A percentile compares a stretch with the other conserved stretches of the same genome.
These are phyloP conservation scores for Enteromius viviparus DNA, from an alignment of 2,797 vertebrate species.

Conservation along the genomic window DNA sequence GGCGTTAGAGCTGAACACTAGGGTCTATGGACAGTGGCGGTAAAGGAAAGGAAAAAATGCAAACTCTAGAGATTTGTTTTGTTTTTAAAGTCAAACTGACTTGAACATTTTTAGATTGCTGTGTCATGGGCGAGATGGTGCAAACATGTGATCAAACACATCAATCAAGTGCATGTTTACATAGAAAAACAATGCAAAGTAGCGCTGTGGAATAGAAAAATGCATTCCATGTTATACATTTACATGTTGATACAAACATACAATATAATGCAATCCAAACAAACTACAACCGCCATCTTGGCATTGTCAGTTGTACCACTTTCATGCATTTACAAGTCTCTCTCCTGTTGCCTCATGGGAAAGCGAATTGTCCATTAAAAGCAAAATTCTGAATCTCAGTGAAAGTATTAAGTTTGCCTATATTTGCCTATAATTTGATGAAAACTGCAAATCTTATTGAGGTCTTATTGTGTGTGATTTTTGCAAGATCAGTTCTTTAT, in stretches of 20 bases:
- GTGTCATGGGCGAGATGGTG: not conserved
- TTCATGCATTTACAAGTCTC: not conserved
- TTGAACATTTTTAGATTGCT: not conserved
- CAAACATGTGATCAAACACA: not conserved
- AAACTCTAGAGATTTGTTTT: not conserved
- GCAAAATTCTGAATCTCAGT: not conserved
- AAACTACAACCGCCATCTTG: not conserved
- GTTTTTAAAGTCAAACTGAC: not conserved
- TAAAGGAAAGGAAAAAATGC: no score
- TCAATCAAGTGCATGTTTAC: not conserved
- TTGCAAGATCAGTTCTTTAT: not conserved
- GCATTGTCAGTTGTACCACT: not conserved
- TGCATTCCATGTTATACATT: not conserved
- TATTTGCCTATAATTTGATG: not conserved
- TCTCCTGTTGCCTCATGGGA: not conserved
- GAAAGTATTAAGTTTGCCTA: not conserved
- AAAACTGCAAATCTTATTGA: not conserved
- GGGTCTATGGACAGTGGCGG: no score
- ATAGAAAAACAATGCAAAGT: not conserved
- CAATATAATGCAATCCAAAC: not conserved
- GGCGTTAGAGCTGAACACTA: no score
- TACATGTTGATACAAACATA: no score
- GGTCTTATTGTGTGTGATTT: not conserved
- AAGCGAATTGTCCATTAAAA: not conserved
- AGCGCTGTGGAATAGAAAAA: not conserved